phyloP scores from a whole-genome alignment of 2,113 vertebrate genomes.

The Corythaixoides concolor region DNA sequence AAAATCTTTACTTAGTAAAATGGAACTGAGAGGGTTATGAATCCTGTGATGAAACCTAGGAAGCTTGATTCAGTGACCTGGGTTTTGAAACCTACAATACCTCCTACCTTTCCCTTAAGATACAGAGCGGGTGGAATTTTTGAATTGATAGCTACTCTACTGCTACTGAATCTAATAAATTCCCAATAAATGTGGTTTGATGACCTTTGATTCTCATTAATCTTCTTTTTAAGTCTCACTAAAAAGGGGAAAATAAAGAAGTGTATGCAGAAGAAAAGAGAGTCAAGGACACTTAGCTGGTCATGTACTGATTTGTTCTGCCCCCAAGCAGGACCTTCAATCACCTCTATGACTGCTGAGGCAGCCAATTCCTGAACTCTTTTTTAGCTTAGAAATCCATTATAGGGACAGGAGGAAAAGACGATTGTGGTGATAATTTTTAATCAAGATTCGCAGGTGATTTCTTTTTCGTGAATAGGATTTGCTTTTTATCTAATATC shows the following conservation, averaged over 20 bases:
- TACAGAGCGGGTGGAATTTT: background rate
- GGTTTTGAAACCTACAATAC: background rate
- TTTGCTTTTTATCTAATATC: background rate
- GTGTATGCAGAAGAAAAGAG: background rate
- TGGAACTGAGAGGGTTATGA: background rate
- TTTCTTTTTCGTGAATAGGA: background rate
- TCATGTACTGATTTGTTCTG: background rate
- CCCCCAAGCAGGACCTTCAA: background rate
- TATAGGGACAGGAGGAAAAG: background rate
- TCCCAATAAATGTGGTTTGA: background rate
- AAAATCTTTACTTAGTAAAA: background rate
- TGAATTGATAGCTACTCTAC: background rate
- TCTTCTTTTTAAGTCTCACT: background rate
- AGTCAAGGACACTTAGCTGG: background rate
- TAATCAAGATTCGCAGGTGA: background rate
- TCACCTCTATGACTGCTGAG: constrained; percentile 1
- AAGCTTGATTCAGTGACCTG: background rate
- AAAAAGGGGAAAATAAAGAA: background rate
- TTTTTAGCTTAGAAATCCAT: background rate
- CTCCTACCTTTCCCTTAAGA: background rate
- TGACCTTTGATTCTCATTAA: background rate
- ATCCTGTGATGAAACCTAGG: background rate
- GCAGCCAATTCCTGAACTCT: background rate
- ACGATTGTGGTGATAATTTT: background rate
- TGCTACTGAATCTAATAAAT: background rate